phyloP scores from a whole-genome alignment of 2,797 vertebrate genomes.

The Nyctalus aviator region DNA sequence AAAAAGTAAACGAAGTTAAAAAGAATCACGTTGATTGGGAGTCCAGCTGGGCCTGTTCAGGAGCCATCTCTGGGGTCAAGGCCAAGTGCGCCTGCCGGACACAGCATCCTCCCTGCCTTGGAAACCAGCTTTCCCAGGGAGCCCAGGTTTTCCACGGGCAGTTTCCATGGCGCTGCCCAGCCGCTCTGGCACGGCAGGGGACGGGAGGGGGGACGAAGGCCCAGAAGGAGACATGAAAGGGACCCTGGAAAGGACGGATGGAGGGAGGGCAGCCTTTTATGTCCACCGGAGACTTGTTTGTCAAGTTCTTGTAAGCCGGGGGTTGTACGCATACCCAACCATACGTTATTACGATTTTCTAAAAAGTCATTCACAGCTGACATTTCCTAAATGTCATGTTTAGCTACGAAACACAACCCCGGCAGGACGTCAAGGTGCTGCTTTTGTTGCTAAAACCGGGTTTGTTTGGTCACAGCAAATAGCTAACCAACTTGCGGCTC shows the following conservation, averaged over 20 bases:
- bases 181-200: background rate
- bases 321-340: conserved; percentile 20
- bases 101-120: background rate
- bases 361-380: conserved; percentile 76
- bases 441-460: conserved; percentile 73
- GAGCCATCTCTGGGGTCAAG: background rate
- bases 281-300: conserved; percentile 56
- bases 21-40: background rate
- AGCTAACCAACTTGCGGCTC: conserved; percentile 25
- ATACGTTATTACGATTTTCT: conserved; percentile 44
- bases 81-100: background rate
- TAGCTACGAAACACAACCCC: conserved; percentile 68
- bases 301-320: conserved; percentile 60
- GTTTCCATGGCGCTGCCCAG: background rate
- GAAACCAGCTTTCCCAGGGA: conserved; percentile 25
- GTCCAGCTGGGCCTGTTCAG: background rate
- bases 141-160: background rate
- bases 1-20: background rate
- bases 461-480: conserved; percentile 61
- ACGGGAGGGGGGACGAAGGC: background rate
- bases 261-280: conserved; percentile 10
- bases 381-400: conserved; percentile 84
- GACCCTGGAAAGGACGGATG: background rate
- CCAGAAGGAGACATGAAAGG: conserved; percentile 26
- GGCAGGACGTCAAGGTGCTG: conserved; percentile 55